phyloP scores from a whole-genome alignment of 2,113 vertebrate species.

The Seriola quinqueradiata region DNA sequence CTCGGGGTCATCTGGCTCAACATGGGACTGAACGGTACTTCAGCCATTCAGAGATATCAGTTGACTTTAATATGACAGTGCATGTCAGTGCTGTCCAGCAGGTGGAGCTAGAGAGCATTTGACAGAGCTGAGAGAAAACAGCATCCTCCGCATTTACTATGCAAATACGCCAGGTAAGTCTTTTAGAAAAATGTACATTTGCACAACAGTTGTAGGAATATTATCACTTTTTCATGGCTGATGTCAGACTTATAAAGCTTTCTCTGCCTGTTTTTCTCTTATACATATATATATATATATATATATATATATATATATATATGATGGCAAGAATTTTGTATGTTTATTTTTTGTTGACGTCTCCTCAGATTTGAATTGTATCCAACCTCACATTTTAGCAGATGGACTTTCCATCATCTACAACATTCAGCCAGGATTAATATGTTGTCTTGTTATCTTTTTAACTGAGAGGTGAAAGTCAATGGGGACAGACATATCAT shows the following conservation, averaged over 20 bases:
- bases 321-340: too few species aligned
- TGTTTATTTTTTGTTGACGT: too few species aligned
- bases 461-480: too few species aligned
- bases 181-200: constrained; percentile 14
- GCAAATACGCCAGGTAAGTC: constrained; percentile 2
- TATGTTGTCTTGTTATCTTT: too few species aligned
- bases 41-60: neutral
- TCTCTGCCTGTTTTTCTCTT: neutral
- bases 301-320: too few species aligned
- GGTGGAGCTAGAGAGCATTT: constrained; percentile 63
- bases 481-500: too few species aligned
- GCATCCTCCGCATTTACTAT: constrained; percentile 25
- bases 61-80: neutral
- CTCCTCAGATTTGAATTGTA: too few species aligned
- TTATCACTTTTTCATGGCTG: neutral
- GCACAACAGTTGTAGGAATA: constrained; percentile 7
- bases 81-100: constrained; percentile 48
- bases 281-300: neutral
- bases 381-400: too few species aligned
- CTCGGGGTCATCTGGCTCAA: neutral
- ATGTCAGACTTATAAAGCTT: neutral
- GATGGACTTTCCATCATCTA: too few species aligned
- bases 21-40: neutral
- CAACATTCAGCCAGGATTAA: too few species aligned
- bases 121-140: neutral